Evolutionary conservation across 2,888 invertebrate genomes (phyloP), one percentile per base, ranked within the genome.

Genomic region (Xanthia togata): DNA sequence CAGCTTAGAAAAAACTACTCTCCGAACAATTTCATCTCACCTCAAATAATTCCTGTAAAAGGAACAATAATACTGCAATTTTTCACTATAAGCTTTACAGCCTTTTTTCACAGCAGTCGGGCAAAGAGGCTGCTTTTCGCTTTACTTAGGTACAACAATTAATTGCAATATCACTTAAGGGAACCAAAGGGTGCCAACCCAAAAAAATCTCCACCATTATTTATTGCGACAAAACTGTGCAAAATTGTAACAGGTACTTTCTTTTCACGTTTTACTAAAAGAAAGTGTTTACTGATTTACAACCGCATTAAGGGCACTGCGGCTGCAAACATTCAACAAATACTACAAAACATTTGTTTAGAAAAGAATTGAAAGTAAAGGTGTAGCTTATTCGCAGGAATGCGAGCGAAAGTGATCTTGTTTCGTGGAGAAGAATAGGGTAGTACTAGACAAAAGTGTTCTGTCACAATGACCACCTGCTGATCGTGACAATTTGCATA

Each of bases 211-310:
- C 44, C 62, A 59, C 71, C 70, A 81, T 84, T 81, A 85, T 85
- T 85, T 76, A 87, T 89, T 79, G 70, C 76, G 76, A 80, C 76
- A 83, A 78, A 89, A 87, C 91, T 90, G 86, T 93, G 92, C 91
- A 91, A 93, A 95, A 95, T 94, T 82, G 92, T 89, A 93, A 93
- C 95, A 96, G 95, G 95, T 95, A 95, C 92, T 92, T 94, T 90
- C 90, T 90, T 91, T 85, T 79, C 87, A 87, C 83, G 73, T 86
- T 78, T 83, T 82, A 87, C 86, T 81, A 88, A 93, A 92, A 92
- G 94, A 94, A 94, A 95, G 94, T 93, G 91, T 93, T 94, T 92
- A 91, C 92, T 92, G 93, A 95, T 95, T 95, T 95, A 96, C 92
- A 92, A 93, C 93, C 94, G 86, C 92, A 91, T 92, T 90, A 89